phyloP scores from a whole-genome alignment of 2,113 vertebrate species.

The Psammodynastes pulverulentus region DNA sequence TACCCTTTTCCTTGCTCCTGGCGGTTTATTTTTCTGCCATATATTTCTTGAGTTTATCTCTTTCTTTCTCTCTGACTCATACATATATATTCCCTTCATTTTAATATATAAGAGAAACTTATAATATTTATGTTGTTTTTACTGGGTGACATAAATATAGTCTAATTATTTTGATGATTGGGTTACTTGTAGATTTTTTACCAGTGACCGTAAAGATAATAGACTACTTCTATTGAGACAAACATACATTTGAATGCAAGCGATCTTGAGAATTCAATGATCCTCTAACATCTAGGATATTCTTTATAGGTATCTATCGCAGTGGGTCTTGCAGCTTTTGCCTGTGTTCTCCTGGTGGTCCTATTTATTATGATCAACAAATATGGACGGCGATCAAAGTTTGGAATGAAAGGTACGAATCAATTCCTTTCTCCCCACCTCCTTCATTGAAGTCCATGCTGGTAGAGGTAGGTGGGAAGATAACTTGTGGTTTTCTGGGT shows the following conservation, averaged over 20 bases:
- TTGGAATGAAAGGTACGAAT: constrained; percentile 95
- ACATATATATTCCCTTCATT: neutral
- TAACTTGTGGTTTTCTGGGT: neutral
- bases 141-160: neutral
- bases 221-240: neutral
- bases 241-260: neutral
- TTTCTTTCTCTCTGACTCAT: neutral
- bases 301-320: constrained; percentile 88
- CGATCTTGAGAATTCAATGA: neutral
- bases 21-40: neutral
- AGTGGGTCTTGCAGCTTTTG: constrained; percentile 90
- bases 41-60: neutral
- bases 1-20: neutral
- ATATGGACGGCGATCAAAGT: constrained; percentile 93
- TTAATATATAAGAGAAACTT: neutral
- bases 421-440: neutral
- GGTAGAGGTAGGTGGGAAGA: neutral
- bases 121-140: neutral
- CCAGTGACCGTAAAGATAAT: neutral
- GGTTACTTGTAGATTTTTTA: neutral
- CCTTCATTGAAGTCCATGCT: neutral
- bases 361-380: constrained; percentile 99
- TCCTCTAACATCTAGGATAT: constrained; percentile 1
- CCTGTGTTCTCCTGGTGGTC: constrained; percentile 90
- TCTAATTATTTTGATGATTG: neutral